phyloP scores from a whole-genome alignment of 2,113 vertebrate genomes.

The Pituophis catenifer region DNA sequence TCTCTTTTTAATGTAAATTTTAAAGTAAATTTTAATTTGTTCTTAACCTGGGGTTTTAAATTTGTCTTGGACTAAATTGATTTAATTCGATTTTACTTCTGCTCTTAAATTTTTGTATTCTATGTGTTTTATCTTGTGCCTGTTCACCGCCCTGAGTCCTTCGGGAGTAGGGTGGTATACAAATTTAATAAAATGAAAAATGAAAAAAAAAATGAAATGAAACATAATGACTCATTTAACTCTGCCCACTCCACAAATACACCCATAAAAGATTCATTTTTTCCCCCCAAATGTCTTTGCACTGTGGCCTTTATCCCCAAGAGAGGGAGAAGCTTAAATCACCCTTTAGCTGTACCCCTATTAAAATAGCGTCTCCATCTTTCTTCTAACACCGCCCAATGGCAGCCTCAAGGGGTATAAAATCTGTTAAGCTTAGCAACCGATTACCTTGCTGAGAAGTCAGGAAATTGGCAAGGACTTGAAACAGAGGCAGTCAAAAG shows the following conservation, averaged over 20 bases:
- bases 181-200: no score
- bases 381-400: background rate
- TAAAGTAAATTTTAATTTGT: no score
- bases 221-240: background rate
- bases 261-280: background rate
- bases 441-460: background rate
- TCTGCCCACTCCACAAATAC: background rate
- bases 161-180: no score
- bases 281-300: background rate
- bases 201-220: no score
- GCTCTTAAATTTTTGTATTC: no score
- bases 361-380: background rate
- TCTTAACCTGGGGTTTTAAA: no score
- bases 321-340: background rate
- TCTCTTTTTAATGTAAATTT: no score
- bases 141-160: no score
- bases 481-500: background rate
- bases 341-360: background rate
- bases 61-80: no score
- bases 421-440: background rate
- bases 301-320: background rate
- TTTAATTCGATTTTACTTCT: no score
- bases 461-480: background rate
- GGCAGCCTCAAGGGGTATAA: background rate
- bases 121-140: no score